These are phyloP conservation scores for Gambusia yucatana DNA, from an alignment of 2,797 vertebrate species.

Conservation along the genomic window DNA sequence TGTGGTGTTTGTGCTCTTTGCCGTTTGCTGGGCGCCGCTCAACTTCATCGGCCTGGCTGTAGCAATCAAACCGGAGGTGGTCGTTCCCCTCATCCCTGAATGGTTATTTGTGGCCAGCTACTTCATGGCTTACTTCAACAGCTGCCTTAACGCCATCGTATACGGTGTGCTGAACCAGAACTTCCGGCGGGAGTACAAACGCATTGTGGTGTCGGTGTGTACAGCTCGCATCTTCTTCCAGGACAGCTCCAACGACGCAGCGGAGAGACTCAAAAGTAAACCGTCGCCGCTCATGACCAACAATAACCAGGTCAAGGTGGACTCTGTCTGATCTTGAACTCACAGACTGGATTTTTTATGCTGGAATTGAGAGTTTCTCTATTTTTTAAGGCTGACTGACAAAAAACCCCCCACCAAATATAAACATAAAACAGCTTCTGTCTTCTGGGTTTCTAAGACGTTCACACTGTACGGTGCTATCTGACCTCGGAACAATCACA, in stretches of 20 bases:
- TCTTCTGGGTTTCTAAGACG: constrained; percentile 54
- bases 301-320: constrained; percentile 93
- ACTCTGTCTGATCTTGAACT: constrained; percentile 85
- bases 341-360: constrained; percentile 16
- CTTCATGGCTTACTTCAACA: constrained; percentile 99
- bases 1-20: constrained; percentile 96
- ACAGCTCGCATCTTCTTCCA: constrained; percentile 89
- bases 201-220: constrained; percentile 90
- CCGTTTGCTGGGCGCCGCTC: constrained; percentile 96
- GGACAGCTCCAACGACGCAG: constrained; percentile 89
- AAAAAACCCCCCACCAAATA: constrained; percentile 74
- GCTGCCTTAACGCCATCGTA: constrained; percentile 98
- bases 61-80: constrained; percentile 85
- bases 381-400: constrained; percentile 5
- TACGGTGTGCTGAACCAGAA: constrained; percentile 97
- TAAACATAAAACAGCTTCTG: constrained; percentile 53
- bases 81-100: constrained; percentile 90
- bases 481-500: constrained; percentile 74
- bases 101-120: constrained; percentile 97
- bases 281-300: constrained; percentile 90
- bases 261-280: constrained; percentile 90
- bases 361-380: constrained; percentile 13
- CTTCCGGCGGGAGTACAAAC: constrained; percentile 94
- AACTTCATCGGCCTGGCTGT: constrained; percentile 96
- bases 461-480: constrained; percentile 74